These are phyloP conservation scores for Actenoides lindsayi DNA, from an alignment of 2,113 vertebrate genomes.

Conservation along the genomic window DNA sequence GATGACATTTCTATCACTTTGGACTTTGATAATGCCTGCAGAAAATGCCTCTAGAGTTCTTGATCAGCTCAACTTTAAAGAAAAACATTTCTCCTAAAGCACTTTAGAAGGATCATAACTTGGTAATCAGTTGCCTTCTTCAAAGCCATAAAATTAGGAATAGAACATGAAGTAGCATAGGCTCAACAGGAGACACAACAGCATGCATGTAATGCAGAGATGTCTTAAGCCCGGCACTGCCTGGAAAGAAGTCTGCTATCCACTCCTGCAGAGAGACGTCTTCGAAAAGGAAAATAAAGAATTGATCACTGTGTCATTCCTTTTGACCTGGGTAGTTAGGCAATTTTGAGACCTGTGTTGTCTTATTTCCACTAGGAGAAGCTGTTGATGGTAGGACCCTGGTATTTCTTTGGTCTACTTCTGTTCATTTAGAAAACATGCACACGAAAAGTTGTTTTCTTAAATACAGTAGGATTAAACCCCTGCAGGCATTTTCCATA, in stretches of 20 bases:
- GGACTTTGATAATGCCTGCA: not conserved
- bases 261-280: not conserved
- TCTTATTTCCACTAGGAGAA: not conserved
- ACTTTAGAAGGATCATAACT: not conserved
- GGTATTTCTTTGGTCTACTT: not conserved
- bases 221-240: not conserved
- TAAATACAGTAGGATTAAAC: rapidly evolving
- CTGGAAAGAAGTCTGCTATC: not conserved
- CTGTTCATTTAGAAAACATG: not conserved
- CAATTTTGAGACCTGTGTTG: not conserved
- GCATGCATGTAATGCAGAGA: rapidly evolving
- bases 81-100: not conserved
- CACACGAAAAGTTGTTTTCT: not conserved
- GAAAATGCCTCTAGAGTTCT: not conserved
- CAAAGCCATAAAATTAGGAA: not conserved
- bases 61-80: not conserved
- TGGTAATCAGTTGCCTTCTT: not conserved
- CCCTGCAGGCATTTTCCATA: not conserved
- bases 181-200: not conserved
- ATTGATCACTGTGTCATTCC: not conserved
- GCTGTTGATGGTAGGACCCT: not conserved
- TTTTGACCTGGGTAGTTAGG: not conserved
- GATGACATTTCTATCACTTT: not conserved
- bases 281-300: not conserved
- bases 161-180: not conserved